Base-by-base conservation (phyloP, 23 tunicate genomes). In the Styela clava region DNA sequence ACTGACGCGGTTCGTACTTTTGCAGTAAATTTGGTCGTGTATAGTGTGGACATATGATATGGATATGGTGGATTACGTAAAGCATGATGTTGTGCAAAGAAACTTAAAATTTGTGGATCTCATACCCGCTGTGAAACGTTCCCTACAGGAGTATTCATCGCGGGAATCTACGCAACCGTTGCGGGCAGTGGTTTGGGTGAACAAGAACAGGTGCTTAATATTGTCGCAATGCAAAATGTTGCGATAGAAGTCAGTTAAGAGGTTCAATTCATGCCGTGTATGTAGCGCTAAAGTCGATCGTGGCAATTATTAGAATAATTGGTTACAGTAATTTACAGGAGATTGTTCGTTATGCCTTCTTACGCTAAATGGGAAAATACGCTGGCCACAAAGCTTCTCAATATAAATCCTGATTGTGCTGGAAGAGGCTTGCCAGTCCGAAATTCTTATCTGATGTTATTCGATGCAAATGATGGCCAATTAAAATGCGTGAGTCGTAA, bases 371-470 rank as follows among this genome's bases (percentile, higher is more conserved):
- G 31, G 30, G 31, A 67, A 27, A 24, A 67, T 24, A 24, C 22
- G 16, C 71, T 67, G 12, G 22, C 71, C 24, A 67, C 71, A 25
- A 67, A 67, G 24, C 1, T 67, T 29, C 31, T 67, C 71, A 67
- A 22, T 25, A 22, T 67, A 18, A 18, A 67, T 67, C 71, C 71
- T 67, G 71, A 67, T 67, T 25, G 31, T 67, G 71, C 71, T 16
- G 31, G 24, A 27, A 67, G 71, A 1, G 22, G 22, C 22, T 16
- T 25, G 31, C 71, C 71, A 0, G 16, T 29, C 22, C 22, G 31
- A 25, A 22, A 67, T 29, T 25, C 71, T 18, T 67, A 67, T 67
- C 16, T 67, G 31, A 18, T 67, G 71, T 67, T 67, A 24, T 25
- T 67, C 31, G 31, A 67, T 22, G 16, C 23, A 0, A 22, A 19